Evolutionary conservation across 2,797 vertebrate species (phyloP), one percentile per base, ranked within the genome.

Genomic region (Sandelia bainsii): DNA sequence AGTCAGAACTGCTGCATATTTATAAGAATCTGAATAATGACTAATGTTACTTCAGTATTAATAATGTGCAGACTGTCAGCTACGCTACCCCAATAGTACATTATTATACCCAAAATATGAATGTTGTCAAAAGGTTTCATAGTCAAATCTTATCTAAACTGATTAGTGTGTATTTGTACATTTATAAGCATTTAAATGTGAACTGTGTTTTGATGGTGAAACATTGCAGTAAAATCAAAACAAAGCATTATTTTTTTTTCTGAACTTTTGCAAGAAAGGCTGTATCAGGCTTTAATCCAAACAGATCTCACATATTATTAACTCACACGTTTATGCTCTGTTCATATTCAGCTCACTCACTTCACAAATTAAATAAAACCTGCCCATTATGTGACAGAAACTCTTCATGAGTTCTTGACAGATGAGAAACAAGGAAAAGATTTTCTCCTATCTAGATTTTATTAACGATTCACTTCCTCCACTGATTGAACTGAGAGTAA

Each of bases 401-500:
- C 22, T 32, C 29, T 10, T 75, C 27, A 37, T 42, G 22, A 53
- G 16, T 64, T 78, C 34, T 13, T 77, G 40, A 64, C 54, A 70
- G 49, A 60, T 25, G 27, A n/a, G 67, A 79, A 57, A 27, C 32
- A 25, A 27, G 2, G 45, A 29, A 64, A 76, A 58, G 32, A 77
- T 67, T 74, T 63, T 20, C 16, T 0, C 52, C 49, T 58, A 48
- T 49, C 60, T 79, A 69, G 72, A 20, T 62, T 27, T 62, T 29
- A 44, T 40, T 16, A 62, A 67, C 34, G 51, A 39, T 60, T 65
- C 58, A 1, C 69, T 44, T 69, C 51, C 46, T 62, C 48, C 0
- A 40, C 65, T 81, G 78, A 85, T 82, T 79, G 52, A 75, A 77
- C 82, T 80, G 19, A 9, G 23, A 67, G 23, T 68, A 67, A 81